Evolutionary conservation across 2,797 vertebrate species (phyloP), one percentile per base, ranked within the genome.

Genomic region (Balearica regulorum): DNA sequence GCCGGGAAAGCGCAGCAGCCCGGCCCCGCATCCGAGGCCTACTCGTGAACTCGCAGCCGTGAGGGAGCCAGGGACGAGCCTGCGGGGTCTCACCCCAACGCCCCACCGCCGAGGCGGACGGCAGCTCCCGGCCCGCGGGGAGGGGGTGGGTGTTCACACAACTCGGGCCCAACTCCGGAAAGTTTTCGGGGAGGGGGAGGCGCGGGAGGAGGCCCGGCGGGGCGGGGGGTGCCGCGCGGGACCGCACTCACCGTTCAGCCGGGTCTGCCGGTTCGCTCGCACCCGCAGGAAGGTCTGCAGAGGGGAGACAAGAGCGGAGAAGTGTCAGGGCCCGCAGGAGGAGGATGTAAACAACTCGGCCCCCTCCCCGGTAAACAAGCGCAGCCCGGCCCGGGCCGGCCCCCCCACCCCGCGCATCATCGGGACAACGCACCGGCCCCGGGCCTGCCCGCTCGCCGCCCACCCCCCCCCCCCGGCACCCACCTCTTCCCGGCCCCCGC

Each of bases 271-370:
- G 98, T 99, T 99, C 96, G 99, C 99, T 96, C 99, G 98, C 97
- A 99, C 99, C 98, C 99, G 98, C 98, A 99, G 98, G 98, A 99
- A 99, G 92, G 99, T 99, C 99, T 99, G 98, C 73, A 98, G 94
- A 97, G 55, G 65, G 64, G 80, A 96, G 29, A 94, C 46, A 90
- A 81, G 65, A 94, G 54, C 68, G 35, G 18, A 89, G 29, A 90
- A 28, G 41, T 5, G 81, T 97, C 85, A 96, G 51, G 33, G 46
- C 37, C 33, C 35, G 87, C 44, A 64, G 71, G 28, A 18, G 53
- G 11, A 17, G 13, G 33, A 37, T 24, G 82, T 24, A 57, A 80
- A 69, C 68, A 61, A 39, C 31, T 60, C 48, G 11, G 26, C 28
- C 28, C 62, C 39, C 35, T 44, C 20, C 8, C 41, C 35, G 11